These are phyloP conservation scores for Phaethon lepturus DNA, from an alignment of 2,113 vertebrate species.

Conservation along the genomic window DNA sequence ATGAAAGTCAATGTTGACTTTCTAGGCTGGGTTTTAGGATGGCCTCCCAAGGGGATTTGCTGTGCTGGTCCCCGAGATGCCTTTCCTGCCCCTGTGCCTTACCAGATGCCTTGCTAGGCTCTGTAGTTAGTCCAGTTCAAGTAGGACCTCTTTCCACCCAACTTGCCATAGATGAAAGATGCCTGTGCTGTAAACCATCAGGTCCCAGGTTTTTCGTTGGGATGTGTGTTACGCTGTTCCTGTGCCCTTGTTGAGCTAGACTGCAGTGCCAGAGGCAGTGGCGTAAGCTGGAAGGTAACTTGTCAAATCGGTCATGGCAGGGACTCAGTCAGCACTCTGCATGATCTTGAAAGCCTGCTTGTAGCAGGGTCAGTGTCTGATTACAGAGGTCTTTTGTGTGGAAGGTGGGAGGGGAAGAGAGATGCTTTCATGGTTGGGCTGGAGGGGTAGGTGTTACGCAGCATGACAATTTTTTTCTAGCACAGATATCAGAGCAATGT, in stretches of 20 bases:
- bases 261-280: background rate
- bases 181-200: background rate
- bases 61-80: background rate
- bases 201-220: background rate
- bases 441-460: background rate
- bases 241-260: background rate
- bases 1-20: background rate
- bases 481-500: background rate
- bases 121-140: background rate
- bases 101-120: background rate
- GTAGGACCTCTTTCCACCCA: background rate
- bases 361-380: background rate
- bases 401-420: background rate
- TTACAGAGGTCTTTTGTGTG: background rate
- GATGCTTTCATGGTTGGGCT: background rate
- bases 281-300: background rate
- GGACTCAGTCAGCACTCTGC: background rate
- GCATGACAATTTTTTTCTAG: background rate
- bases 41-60: background rate
- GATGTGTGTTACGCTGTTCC: background rate
- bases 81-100: background rate
- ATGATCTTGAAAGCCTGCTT: background rate
- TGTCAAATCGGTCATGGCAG: background rate
- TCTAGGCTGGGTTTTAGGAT: background rate
- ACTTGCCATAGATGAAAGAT: background rate